Percentiles rank a stretch among this genome's conserved stretches.
These are phyloP conservation scores for Dermochelys coriacea DNA, from an alignment of 2,797 vertebrate species.

Conservation along the genomic window DNA sequence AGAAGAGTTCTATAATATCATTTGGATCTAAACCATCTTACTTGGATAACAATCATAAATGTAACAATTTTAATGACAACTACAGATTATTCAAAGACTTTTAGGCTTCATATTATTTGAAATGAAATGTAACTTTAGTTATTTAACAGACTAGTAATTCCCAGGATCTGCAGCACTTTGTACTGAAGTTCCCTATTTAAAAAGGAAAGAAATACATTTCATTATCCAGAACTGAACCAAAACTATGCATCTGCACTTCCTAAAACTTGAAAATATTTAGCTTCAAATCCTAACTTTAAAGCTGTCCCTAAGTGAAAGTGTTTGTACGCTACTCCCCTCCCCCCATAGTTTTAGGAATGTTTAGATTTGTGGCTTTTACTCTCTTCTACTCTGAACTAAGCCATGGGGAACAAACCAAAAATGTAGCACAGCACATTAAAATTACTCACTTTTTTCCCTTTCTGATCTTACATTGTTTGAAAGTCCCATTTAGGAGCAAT, in stretches of 20 bases:
- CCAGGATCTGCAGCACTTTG: not conserved
- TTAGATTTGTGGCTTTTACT: too few species aligned
- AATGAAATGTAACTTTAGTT: not conserved
- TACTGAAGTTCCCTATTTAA: not conserved
- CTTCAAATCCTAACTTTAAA: not conserved
- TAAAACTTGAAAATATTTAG: not conserved
- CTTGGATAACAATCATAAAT: too few species aligned
- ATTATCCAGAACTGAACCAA: not conserved
- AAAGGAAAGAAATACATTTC: not conserved
- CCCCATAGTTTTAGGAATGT: too few species aligned
- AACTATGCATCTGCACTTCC: not conserved
- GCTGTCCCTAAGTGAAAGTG: too few species aligned
- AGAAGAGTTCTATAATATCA: not conserved
- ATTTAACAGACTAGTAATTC: not conserved
- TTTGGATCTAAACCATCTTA: not conserved
- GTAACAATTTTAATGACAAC: not conserved
- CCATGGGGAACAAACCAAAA: too few species aligned
- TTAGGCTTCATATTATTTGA: not conserved
- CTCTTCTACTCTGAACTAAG: too few species aligned
- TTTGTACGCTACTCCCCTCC: too few species aligned
- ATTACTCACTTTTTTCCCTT: too few species aligned
- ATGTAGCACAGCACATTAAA: too few species aligned
- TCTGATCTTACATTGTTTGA: too few species aligned
- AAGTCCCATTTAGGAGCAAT: too few species aligned
- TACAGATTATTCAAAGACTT: not conserved